Evolutionary conservation across 2,888 invertebrate species (phyloP).

Genomic region (Pantelozetes paolii): DNA sequence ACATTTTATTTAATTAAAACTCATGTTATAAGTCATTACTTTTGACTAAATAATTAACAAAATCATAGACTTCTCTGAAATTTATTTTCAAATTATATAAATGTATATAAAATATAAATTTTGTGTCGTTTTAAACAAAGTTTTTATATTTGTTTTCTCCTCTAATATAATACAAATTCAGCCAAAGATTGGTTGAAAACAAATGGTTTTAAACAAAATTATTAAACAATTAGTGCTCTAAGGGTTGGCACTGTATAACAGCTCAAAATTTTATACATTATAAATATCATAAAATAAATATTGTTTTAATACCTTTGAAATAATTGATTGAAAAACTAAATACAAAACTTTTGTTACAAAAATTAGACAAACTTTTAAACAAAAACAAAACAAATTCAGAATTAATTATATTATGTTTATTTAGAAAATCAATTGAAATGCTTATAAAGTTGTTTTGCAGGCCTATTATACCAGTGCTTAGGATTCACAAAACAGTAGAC

Average conservation of each 20-base stretch:
- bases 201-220: not conserved
- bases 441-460: not conserved
- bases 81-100: not conserved
- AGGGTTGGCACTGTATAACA: conserved; percentile 8
- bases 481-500: no score
- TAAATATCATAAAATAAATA: not conserved
- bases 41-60: not conserved
- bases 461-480: no score
- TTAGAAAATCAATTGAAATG: not conserved
- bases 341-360: not conserved
- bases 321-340: not conserved
- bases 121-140: not conserved
- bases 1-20: conserved; percentile 15
- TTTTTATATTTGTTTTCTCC: not conserved
- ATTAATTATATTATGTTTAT: not conserved
- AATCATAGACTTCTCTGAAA: not conserved
- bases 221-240: conserved; percentile 11
- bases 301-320: conserved; percentile 15
- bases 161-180: not conserved
- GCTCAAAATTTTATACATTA: conserved; percentile 30
- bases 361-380: not conserved
- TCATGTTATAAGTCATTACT: no score
- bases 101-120: not conserved
- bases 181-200: not conserved
- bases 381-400: not conserved